Evolutionary conservation across 2,888 invertebrate species (phyloP).

Genomic region (Aleiodes leptofemur): DNA sequence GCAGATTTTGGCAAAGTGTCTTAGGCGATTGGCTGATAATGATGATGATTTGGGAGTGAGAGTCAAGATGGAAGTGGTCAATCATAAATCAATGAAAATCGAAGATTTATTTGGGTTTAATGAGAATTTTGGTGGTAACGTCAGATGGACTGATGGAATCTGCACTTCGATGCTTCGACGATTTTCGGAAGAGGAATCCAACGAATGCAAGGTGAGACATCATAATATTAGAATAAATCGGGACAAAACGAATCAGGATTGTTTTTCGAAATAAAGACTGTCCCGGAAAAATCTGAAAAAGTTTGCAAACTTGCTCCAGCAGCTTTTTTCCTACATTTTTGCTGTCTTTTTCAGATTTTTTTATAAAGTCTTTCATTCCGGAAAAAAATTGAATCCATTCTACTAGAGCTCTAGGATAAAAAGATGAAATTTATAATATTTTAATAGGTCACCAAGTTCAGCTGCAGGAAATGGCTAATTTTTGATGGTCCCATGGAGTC

Average conservation of each 20-base stretch:
- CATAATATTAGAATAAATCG: too few species aligned
- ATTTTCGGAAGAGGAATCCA: slow-evolving; percentile 49
- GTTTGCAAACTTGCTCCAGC: too few species aligned
- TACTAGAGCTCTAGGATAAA: too few species aligned
- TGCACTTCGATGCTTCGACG: slow-evolving; percentile 73
- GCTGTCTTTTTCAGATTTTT: too few species aligned
- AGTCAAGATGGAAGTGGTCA: slow-evolving; percentile 77
- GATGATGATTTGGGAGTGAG: slow-evolving; percentile 62
- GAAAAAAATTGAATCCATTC: too few species aligned
- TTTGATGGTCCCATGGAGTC: slow-evolving; percentile 80
- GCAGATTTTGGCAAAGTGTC: slow-evolving; percentile 75
- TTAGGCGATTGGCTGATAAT: slow-evolving; percentile 72
- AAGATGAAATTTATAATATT: too few species aligned
- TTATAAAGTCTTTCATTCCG: too few species aligned
- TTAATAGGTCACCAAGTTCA: slow-evolving; percentile 57
- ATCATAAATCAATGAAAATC: slow-evolving; percentile 78
- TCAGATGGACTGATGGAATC: slow-evolving; percentile 77
- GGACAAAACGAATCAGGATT: too few species aligned
- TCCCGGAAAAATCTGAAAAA: too few species aligned
- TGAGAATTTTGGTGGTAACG: slow-evolving; percentile 72
- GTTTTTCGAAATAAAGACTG: too few species aligned
- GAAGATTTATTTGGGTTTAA: slow-evolving; percentile 79
- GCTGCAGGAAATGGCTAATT: slow-evolving; percentile 79
- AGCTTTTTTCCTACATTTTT: too few species aligned
- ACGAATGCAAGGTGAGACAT: not conserved